Conservation (phyloP, 2,888 invertebrate species). For the Dicyrtoma fusca region DNA sequence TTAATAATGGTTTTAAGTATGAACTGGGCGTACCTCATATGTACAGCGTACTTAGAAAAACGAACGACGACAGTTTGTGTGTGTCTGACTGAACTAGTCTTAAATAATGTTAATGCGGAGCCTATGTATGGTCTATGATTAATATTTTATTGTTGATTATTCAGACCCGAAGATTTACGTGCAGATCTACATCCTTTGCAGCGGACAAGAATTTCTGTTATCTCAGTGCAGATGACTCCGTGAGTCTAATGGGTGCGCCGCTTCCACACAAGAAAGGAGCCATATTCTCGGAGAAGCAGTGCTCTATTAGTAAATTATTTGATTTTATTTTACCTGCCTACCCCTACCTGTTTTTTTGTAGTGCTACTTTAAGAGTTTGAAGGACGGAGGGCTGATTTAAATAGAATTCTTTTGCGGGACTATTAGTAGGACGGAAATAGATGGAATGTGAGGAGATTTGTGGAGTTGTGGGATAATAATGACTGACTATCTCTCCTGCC, state of each 20-base stretch:
- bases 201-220: constrained; percentile 60
- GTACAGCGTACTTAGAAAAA: no score
- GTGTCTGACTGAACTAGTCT: no score
- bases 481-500: not conserved
- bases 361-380: not conserved
- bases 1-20: no score
- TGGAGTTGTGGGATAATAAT: not conserved
- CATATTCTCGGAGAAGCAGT: constrained; percentile 60
- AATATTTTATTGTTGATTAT: constrained; percentile 22
- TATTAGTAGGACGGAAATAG: not conserved
- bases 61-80: no score
- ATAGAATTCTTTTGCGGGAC: no score
- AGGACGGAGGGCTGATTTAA: not conserved
- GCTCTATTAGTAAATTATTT: constrained; percentile 59
- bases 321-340: not conserved
- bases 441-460: not conserved
- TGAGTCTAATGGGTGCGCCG: constrained; percentile 59
- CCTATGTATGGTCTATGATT: not conserved
- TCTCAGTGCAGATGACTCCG: constrained; percentile 61
- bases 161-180: constrained; percentile 60
- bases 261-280: constrained; percentile 58
- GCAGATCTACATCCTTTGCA: constrained; percentile 60
- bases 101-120: no score
- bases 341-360: not conserved
- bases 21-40: no score